These are phyloP conservation scores for Cottoperca gobio DNA, from an alignment of 2,797 vertebrate species.

Conservation along the genomic window DNA sequence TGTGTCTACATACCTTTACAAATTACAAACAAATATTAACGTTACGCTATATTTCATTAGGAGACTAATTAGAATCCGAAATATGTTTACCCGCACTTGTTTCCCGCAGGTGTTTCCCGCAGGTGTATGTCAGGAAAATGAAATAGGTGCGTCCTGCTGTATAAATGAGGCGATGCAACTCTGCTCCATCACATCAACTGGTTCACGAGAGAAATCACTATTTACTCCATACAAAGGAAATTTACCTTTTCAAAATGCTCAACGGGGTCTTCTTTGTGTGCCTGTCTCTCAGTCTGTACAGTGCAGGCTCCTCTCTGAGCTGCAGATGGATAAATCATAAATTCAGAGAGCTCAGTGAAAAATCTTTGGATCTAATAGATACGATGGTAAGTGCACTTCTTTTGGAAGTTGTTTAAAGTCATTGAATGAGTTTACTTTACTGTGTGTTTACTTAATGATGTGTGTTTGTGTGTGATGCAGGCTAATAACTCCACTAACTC, in stretches of 20 bases:
- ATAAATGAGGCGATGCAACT: slow-evolving; percentile 28
- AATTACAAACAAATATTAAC: no score
- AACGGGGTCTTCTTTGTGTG: slow-evolving; percentile 24
- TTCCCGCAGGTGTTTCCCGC: no score
- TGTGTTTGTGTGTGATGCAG: slow-evolving; percentile 43
- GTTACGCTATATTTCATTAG: no score
- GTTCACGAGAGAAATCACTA: not conserved
- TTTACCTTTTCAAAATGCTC: slow-evolving; percentile 25
- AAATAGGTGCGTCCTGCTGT: slow-evolving; percentile 22
- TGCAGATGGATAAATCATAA: slow-evolving; percentile 72
- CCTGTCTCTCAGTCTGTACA: slow-evolving; percentile 29
- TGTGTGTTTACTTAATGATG: not conserved
- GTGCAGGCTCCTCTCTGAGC: slow-evolving; percentile 33
- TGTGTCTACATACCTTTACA: no score
- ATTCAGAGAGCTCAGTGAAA: slow-evolving; percentile 59
- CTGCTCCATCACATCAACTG: slow-evolving; percentile 4
- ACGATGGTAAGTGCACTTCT: slow-evolving; percentile 59
- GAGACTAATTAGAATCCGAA: not conserved
- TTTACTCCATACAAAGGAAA: not conserved
- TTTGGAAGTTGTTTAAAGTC: not conserved
- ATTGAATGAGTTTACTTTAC: rapidly evolving
- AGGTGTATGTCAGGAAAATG: slow-evolving; percentile 14
- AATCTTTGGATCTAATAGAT: slow-evolving; percentile 44
- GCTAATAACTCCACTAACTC: slow-evolving; percentile 40
- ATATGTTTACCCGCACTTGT: not conserved